phyloP scores from a whole-genome alignment of 2,113 vertebrate species.

The Parus major region DNA sequence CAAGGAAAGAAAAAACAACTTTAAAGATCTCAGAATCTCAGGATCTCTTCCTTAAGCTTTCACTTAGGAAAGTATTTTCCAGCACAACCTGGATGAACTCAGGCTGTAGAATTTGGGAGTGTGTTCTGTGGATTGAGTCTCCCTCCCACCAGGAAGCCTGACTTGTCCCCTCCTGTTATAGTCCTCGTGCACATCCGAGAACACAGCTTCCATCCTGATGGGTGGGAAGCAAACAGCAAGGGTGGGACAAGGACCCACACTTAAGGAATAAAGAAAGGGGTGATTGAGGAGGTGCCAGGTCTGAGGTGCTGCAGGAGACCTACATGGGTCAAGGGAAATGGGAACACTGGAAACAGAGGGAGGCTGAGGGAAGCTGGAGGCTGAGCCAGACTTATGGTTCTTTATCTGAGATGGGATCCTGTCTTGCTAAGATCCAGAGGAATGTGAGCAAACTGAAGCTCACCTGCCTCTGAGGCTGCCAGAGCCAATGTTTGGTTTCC shows the following conservation, averaged over 20 bases:
- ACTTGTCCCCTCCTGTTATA: background rate
- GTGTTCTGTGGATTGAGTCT: background rate
- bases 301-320: background rate
- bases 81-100: accelerated
- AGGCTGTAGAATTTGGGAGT: accelerated
- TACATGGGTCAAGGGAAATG: background rate
- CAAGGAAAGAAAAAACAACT: background rate
- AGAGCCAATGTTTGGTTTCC: slow-evolving; percentile 59
- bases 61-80: background rate
- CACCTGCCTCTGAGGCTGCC: background rate
- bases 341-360: background rate
- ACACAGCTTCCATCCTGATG: background rate
- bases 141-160: background rate
- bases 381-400: background rate
- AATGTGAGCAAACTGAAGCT: slow-evolving; percentile 1
- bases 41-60: background rate
- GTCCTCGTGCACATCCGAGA: background rate
- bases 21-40: background rate
- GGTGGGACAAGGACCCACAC: background rate
- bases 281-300: background rate
- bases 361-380: background rate
- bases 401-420: slow-evolving; percentile 11
- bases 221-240: background rate
- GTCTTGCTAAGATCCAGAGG: background rate
- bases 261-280: background rate